Conservation (phyloP, 2,113 vertebrate genomes). For the Oreochromis tanganicae region DNA sequence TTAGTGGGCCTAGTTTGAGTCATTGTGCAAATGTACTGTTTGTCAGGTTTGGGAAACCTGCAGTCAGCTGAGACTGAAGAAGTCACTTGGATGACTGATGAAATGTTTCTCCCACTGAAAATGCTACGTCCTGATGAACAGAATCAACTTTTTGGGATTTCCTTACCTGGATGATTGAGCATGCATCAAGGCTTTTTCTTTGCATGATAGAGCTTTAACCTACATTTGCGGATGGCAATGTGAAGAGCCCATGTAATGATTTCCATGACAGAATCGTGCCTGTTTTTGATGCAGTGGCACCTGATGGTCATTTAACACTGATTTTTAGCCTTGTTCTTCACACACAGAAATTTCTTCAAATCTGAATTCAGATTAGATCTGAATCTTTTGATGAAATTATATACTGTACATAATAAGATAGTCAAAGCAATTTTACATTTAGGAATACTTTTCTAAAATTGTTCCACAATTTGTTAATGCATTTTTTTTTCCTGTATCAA, state of each 20-base stretch:
- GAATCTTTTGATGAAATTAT: neutral
- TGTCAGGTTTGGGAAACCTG: neutral
- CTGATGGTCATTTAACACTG: neutral
- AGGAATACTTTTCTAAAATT: neutral
- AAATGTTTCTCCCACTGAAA: neutral
- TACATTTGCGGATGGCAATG: neutral
- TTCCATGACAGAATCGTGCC: neutral
- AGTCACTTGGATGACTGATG: neutral
- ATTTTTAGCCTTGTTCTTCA: neutral
- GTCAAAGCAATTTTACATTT: neutral
- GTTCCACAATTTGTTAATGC: neutral
- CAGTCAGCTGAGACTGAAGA: neutral
- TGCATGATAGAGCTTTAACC: neutral
- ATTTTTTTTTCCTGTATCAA: neutral
- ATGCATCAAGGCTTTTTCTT: neutral
- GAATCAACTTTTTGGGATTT: neutral
- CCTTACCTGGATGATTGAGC: neutral
- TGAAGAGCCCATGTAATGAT: neutral
- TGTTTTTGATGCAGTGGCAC: neutral
- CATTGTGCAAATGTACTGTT: neutral
- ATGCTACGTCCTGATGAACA: neutral
- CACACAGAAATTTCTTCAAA: neutral
- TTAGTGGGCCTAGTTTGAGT: neutral
- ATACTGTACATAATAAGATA: neutral
- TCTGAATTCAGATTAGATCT: neutral